Conservation (phyloP, 2,888 invertebrate genomes). For the Cylindroiulus punctatus region DNA sequence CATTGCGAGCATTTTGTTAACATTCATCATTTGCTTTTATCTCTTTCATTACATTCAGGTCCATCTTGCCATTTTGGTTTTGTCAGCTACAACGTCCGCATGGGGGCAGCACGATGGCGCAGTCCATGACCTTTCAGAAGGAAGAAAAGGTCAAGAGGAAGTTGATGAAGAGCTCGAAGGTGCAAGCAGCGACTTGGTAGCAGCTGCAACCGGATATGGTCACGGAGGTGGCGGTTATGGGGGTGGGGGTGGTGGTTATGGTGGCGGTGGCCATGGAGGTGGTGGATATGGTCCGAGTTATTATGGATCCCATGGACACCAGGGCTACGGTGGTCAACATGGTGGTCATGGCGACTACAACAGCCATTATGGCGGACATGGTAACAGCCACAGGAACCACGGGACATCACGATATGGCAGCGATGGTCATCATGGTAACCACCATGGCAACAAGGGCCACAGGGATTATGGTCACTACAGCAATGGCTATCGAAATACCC, state of each 20-base stretch:
- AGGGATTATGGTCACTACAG: too few relatives aligned
- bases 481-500: too few relatives aligned
- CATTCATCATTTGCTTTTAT: neutral
- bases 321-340: too few relatives aligned
- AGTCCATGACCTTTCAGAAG: neutral
- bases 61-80: neutral
- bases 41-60: neutral
- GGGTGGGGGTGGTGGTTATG: slow-evolving; percentile 60
- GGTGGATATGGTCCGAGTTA: too few relatives aligned
- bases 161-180: neutral
- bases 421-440: too few relatives aligned
- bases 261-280: slow-evolving; percentile 51
- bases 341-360: too few relatives aligned
- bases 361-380: too few relatives aligned
- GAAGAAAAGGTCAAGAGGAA: neutral
- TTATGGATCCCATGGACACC: too few relatives aligned
- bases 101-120: neutral
- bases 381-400: too few relatives aligned
- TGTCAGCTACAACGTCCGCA: neutral
- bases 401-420: too few relatives aligned
- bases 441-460: too few relatives aligned
- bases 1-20: neutral
- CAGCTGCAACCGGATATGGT: slow-evolving; percentile 51
- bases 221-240: slow-evolving; percentile 46
- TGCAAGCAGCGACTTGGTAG: slow-evolving; percentile 10